Evolutionary conservation across 2,888 invertebrate species (phyloP).

Genomic region (Sthenelais limicola): DNA sequence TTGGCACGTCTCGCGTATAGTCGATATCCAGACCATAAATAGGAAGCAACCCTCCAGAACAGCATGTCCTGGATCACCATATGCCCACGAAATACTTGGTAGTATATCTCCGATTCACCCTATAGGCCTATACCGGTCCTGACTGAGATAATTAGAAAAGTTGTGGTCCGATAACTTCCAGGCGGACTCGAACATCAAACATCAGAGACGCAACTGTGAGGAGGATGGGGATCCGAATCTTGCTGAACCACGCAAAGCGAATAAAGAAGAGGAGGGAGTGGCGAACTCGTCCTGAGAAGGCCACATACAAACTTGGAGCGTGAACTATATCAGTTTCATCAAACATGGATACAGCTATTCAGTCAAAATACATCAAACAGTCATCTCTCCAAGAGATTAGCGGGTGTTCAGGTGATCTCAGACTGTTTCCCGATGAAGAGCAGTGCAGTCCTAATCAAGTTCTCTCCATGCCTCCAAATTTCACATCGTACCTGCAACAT

Average conservation of each 20-base stretch:
- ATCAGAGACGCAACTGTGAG: constrained; percentile 31
- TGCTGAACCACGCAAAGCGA: constrained; percentile 42
- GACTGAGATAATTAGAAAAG: neutral
- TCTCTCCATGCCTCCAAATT: no score
- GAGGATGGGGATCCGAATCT: constrained; percentile 39
- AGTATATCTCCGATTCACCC: no score
- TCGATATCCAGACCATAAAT: no score
- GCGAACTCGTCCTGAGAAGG: neutral
- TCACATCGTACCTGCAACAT: no score
- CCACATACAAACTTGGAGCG: neutral
- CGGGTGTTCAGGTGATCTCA: no score
- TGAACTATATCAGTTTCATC: neutral
- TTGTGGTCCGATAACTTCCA: constrained; percentile 21
- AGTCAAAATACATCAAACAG: neutral
- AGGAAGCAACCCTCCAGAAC: no score
- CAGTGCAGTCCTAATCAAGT: no score
- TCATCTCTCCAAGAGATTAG: neutral
- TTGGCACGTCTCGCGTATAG: no score
- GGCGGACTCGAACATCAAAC: constrained; percentile 36
- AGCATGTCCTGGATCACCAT: no score
- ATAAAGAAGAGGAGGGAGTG: constrained; percentile 40
- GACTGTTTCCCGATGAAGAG: no score
- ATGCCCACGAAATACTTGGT: no score
- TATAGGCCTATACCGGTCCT: neutral
- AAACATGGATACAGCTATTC: neutral